Evolutionary conservation across 2,888 invertebrate species (phyloP).

Genomic region (Morinoia aosen): DNA sequence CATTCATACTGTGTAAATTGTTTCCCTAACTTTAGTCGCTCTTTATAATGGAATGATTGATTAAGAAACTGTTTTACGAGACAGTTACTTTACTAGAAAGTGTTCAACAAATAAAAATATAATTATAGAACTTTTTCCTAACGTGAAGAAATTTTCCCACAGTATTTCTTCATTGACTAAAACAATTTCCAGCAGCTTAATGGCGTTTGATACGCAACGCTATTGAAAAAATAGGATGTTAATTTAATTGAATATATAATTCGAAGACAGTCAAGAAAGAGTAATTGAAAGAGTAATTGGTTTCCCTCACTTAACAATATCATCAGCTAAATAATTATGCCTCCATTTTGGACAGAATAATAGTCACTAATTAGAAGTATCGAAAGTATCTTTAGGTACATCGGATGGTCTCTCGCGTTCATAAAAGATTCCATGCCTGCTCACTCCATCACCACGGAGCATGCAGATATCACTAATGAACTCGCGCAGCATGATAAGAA

Average conservation of each 20-base stretch:
- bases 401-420: neutral
- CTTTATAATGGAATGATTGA: too few relatives aligned
- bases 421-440: neutral
- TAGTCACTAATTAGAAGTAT: neutral
- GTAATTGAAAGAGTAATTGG: neutral
- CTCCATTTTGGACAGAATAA: neutral
- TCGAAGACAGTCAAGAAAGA: neutral
- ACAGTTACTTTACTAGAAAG: too few relatives aligned
- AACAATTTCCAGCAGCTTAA: neutral
- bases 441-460: neutral
- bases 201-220: neutral
- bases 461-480: conserved; percentile 37
- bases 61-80: too few relatives aligned
- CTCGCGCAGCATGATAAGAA: conserved; percentile 4
- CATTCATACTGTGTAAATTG: too few relatives aligned
- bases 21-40: too few relatives aligned
- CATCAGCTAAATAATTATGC: neutral
- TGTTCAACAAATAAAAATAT: neutral
- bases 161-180: neutral
- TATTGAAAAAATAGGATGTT: neutral
- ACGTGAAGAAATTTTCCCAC: neutral
- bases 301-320: neutral
- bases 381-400: neutral
- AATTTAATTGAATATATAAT: neutral
- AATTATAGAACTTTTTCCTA: neutral